Percentiles rank a stretch among this genome's conserved stretches.
phyloP scores from a whole-genome alignment of 2,113 vertebrate genomes.

The Scartelaos histophorus region DNA sequence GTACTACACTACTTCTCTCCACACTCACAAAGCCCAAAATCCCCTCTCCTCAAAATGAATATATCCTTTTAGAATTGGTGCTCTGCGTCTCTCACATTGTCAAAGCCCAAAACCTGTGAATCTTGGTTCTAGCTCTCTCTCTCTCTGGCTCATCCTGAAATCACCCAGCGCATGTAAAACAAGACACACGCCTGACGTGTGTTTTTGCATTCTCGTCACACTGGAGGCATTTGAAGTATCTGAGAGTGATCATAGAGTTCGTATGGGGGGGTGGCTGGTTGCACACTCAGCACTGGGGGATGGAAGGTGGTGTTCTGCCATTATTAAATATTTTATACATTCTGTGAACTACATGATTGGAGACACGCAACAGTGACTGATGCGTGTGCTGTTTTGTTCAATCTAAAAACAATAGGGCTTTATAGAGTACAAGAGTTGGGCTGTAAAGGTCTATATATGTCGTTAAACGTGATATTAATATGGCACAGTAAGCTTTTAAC shows the following conservation, averaged over 20 bases:
- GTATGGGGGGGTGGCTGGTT: background rate
- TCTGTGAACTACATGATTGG: background rate
- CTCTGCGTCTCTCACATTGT: slow-evolving; percentile 9
- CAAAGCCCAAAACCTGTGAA: slow-evolving; percentile 4
- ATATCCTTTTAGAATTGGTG: background rate
- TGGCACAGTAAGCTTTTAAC: too few species aligned
- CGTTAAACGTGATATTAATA: too few species aligned
- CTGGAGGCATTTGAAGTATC: background rate
- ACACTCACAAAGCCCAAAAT: background rate
- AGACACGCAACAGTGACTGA: background rate
- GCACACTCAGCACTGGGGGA: slow-evolving; percentile 4
- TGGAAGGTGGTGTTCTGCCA: background rate
- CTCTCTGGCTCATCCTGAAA: background rate
- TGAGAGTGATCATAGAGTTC: background rate
- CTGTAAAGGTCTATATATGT: too few species aligned
- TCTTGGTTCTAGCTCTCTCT: background rate
- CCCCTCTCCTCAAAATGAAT: background rate
- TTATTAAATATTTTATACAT: slow-evolving; percentile 7
- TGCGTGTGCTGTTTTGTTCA: too few species aligned
- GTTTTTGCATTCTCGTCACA: background rate
- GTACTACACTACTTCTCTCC: background rate
- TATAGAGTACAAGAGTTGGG: too few species aligned
- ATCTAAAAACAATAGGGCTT: too few species aligned
- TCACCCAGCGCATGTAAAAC: background rate
- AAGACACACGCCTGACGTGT: background rate